Evolutionary conservation across 2,888 invertebrate species (phyloP).

Genomic region (Tachina fera): DNA sequence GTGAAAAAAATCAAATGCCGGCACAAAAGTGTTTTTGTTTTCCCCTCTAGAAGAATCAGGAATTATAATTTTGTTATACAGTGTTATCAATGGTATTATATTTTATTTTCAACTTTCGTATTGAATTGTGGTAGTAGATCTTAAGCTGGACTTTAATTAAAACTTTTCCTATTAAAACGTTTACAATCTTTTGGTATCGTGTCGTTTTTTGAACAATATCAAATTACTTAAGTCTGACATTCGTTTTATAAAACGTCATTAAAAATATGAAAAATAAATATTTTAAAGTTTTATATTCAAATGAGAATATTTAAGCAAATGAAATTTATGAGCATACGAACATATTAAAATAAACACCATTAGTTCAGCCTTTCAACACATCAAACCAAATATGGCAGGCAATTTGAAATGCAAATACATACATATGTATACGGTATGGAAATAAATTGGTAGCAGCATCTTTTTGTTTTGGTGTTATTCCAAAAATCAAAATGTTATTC

Average conservation of each 20-base stretch:
- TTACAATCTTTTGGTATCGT: too few relatives aligned
- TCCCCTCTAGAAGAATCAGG: too few relatives aligned
- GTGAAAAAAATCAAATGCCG: too few relatives aligned
- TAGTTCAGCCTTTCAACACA: conserved; percentile 58
- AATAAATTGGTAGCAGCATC: conserved; percentile 60
- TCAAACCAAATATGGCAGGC: conserved; percentile 34
- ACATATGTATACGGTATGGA: conserved; percentile 6
- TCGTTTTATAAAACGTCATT: neutral
- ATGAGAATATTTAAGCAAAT: conserved; percentile 4
- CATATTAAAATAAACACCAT: conserved; percentile 36
- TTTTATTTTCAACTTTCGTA: too few relatives aligned
- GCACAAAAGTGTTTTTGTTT: too few relatives aligned
- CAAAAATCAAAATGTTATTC: neutral
- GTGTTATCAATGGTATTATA: too few relatives aligned
- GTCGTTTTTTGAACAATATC: conserved; percentile 30
- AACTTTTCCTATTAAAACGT: too few relatives aligned
- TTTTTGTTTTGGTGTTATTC: neutral
- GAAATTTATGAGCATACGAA: conserved; percentile 13
- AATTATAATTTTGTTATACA: too few relatives aligned
- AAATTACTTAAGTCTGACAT: conserved; percentile 24
- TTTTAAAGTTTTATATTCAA: conserved; percentile 9
- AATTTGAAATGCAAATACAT: conserved; percentile 14
- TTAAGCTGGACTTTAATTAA: too few relatives aligned
- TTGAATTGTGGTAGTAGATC: too few relatives aligned
- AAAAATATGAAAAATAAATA: neutral